phyloP scores from a whole-genome alignment of 64 coral and sea anemone genomes.

The Exaiptasia diaphana region DNA sequence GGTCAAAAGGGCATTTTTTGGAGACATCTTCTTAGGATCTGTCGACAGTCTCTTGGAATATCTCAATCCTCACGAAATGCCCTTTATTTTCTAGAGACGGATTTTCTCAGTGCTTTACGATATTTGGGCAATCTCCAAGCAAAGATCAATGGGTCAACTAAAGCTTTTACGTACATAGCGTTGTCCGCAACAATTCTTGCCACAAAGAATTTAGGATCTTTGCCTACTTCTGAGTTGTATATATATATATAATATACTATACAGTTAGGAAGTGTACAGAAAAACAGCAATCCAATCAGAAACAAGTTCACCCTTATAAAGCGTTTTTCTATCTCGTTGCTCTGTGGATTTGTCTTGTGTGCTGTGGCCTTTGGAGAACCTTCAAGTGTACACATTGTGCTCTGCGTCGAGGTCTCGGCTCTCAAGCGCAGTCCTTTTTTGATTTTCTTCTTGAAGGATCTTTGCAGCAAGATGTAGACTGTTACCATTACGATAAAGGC shows the following conservation, averaged over 20 bases:
- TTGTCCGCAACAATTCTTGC: constrained; percentile 32
- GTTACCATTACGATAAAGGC: constrained; percentile 46
- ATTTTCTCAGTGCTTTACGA: constrained; percentile 53
- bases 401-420: constrained; percentile 14
- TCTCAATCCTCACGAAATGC: no score
- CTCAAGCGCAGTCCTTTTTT: constrained; percentile 11
- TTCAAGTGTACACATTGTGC: background rate
- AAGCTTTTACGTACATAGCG: constrained; percentile 59
- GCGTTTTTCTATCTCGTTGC: constrained; percentile 20
- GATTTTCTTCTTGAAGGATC: constrained; percentile 37
- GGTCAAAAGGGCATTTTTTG: no score
- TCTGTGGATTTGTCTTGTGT: background rate
- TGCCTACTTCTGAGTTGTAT: background rate
- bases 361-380: no score
- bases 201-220: background rate
- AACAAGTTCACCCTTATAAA: constrained; percentile 70
- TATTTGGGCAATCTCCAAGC: constrained; percentile 83
- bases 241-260: constrained; percentile 43
- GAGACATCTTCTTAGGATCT: no score
- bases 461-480: constrained; percentile 55
- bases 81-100: background rate
- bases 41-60: no score
- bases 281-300: constrained; percentile 40
- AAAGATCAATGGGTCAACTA: constrained; percentile 68
- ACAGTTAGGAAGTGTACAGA: constrained; percentile 61